Evolutionary conservation across 2,113 vertebrate genomes (phyloP), one percentile per base, ranked within the genome.

Genomic region (Odocoileus virginianus): DNA sequence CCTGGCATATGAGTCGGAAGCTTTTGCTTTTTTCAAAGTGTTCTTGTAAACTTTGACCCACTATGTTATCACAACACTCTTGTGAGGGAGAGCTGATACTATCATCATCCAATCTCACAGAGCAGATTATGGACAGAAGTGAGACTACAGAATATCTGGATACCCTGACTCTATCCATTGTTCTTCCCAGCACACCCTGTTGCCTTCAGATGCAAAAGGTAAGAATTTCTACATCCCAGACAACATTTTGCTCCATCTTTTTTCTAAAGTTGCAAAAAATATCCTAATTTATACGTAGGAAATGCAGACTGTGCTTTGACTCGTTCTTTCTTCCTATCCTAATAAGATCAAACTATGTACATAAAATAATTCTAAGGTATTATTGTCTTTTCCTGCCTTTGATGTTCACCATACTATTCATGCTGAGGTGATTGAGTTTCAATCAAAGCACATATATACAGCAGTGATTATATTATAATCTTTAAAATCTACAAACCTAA

Each of bases 321-420:
- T 61, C 33, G 5, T 57, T 78, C 33, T 87, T 90, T 97, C 67
- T 94, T 93, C 40, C 96, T 94, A 17, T 36, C 74, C 21, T 36
- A 2, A 1, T 50, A 71, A 94, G 33, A 71, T 40, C 40, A 92
- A 87, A 94, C 33, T 36, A 87, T 82, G 19, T 7, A 8, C 91
- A 88, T 89, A 91, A 54, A 89, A 85, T 28, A 89, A 96, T 78
- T 91, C 78, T 88, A 60, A 97, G 47, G 54, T 61, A 87, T 60
- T 86, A 78, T 43, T 3, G 3, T 40, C 25, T 92, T 81, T 94
- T 89, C 64, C 78, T n/a, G 67, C 76, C 30, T 57, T 97, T 83
- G 12, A 86, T 61, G 90, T 97, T 78, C 54, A 81, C 57, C 79
- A n/a, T 71, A 90, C 95, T n/a, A 50, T 58, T 55, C 92, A 97